Evolutionary conservation across 2,888 invertebrate species (phyloP).

Genomic region (Piscicola geometra): DNA sequence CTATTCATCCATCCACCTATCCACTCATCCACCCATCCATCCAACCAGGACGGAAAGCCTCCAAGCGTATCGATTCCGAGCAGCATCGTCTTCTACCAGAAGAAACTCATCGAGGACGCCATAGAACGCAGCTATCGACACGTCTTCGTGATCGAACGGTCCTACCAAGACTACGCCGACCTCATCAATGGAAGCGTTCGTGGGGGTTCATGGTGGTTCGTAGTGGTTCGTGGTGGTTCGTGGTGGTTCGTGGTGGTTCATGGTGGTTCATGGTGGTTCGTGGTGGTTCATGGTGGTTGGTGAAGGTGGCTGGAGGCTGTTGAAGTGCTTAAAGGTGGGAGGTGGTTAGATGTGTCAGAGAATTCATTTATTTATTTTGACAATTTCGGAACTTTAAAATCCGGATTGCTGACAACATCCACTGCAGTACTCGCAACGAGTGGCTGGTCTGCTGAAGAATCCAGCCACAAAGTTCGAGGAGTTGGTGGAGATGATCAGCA

Average conservation of each 20-base stretch:
- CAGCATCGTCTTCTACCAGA: constrained; percentile 25
- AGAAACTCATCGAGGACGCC: constrained; percentile 18
- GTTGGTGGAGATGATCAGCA: constrained; percentile 13
- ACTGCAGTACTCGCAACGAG: background rate
- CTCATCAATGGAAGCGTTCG: constrained; percentile 25
- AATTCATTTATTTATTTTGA: no score
- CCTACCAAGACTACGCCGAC: constrained; percentile 9
- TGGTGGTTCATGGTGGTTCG: no score
- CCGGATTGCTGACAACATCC: no score
- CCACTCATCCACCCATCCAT: background rate
- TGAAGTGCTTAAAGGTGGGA: no score
- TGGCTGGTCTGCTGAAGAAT: background rate
- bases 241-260: no score
- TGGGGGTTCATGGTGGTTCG: no score
- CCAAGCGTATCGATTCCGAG: constrained; percentile 1
- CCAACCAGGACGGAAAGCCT: background rate
- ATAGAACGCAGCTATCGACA: constrained; percentile 21
- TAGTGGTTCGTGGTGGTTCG: no score
- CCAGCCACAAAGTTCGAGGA: constrained; percentile 26
- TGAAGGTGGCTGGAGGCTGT: no score
- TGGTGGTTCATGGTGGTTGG: no score
- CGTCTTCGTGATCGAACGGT: background rate
- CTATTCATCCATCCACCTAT: no score
- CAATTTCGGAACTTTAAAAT: no score
- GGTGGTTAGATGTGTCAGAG: no score